A percentile compares a stretch with the other conserved stretches of the same genome.
Conservation (phyloP, 1,140 invertebrate species). For the Euglossa dilemma region DNA sequence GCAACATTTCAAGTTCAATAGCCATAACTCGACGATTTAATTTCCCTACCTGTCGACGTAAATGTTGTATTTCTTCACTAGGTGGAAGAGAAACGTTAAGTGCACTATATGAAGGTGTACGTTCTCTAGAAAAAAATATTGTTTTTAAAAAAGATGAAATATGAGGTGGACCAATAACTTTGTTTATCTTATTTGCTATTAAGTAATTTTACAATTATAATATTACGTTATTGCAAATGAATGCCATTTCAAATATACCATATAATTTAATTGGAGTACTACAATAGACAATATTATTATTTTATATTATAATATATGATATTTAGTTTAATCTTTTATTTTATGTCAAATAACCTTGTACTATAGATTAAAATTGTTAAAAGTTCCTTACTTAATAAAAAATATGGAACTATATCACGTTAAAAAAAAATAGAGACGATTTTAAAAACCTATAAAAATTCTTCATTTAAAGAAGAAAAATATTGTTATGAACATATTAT, state of each 20-base stretch:
- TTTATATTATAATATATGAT: not conserved
- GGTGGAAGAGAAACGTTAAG: slow-evolving; percentile 87
- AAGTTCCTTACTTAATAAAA: too few relatives aligned
- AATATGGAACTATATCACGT: too few relatives aligned
- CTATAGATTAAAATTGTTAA: too few relatives aligned
- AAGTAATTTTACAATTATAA: not conserved
- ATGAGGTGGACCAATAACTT: not conserved
- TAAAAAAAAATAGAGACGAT: too few relatives aligned
- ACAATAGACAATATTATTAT: not conserved
- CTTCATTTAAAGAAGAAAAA: too few relatives aligned
- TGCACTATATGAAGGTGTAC: slow-evolving; percentile 84
- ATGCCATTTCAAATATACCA: not conserved
- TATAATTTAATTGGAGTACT: not conserved
- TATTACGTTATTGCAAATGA: not conserved
- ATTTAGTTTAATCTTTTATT: too few relatives aligned
- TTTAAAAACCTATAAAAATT: too few relatives aligned
- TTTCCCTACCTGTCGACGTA: slow-evolving; percentile 91
- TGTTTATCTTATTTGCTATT: not conserved
- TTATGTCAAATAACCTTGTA: too few relatives aligned
- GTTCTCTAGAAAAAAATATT: slow-evolving; percentile 82
- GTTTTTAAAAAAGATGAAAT: not conserved
- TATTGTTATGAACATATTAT: too few relatives aligned
- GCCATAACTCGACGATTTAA: slow-evolving; percentile 92
- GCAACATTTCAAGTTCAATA: slow-evolving; percentile 91
- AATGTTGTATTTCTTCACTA: slow-evolving; percentile 90